These are phyloP conservation scores for Athalia rosae DNA, from an alignment of 2,888 invertebrate genomes.

Conservation along the genomic window DNA sequence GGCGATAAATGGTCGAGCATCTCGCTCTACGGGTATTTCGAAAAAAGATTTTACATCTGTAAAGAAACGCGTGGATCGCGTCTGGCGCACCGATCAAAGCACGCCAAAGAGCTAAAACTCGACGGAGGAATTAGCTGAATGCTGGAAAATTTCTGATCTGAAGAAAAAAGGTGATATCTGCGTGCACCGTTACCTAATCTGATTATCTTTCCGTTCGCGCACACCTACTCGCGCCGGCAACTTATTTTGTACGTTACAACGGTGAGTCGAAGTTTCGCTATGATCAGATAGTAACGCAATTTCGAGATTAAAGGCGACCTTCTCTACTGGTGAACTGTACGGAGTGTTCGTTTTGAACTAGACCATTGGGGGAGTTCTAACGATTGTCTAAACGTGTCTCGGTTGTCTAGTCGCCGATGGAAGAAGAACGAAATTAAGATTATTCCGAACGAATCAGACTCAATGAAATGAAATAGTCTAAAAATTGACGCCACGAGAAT, in stretches of 20 bases:
- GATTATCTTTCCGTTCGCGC: constrained; percentile 14
- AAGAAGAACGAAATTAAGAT: too few relatives aligned
- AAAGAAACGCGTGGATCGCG: neutral
- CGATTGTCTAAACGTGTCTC: too few relatives aligned
- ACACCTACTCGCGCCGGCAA: neutral
- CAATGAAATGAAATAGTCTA: too few relatives aligned
- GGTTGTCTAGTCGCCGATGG: too few relatives aligned
- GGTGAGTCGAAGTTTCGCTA: constrained; percentile 7
- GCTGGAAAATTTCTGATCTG: neutral
- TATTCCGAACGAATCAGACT: too few relatives aligned
- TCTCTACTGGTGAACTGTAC: neutral
- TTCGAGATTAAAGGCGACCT: constrained; percentile 10
- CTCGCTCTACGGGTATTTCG: too few relatives aligned
- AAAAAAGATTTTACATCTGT: neutral
- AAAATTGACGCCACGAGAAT: too few relatives aligned
- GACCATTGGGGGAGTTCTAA: too few relatives aligned
- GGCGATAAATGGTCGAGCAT: too few relatives aligned
- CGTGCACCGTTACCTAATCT: neutral
- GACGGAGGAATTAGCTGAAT: neutral
- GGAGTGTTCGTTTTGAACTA: too few relatives aligned
- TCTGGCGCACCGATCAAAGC: neutral
- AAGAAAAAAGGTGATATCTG: neutral
- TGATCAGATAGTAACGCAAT: constrained; percentile 30
- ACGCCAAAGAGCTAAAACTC: neutral
- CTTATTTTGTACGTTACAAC: constrained; percentile 17